Percentiles rank a stretch among this genome's conserved stretches.
phyloP scores from a whole-genome alignment of 2,113 vertebrate species.

The Python bivittatus region DNA sequence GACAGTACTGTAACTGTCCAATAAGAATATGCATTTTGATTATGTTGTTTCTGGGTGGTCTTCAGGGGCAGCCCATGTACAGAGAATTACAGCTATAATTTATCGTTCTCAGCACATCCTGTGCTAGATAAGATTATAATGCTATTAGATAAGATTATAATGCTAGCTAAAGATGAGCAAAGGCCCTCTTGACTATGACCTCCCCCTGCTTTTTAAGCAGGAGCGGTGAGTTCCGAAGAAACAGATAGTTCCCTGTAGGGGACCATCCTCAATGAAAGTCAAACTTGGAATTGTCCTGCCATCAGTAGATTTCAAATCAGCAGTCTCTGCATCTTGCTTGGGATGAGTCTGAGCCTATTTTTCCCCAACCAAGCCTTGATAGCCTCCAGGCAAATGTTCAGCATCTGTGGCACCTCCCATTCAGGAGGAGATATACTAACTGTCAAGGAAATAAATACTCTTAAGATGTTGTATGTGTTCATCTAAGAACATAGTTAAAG shows the following conservation, averaged over 20 bases:
- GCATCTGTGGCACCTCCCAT: neutral
- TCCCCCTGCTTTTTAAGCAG: neutral
- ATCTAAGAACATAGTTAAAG: neutral
- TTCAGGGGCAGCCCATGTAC: neutral
- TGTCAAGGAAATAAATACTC: neutral
- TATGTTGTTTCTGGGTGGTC: neutral
- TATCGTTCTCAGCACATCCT: neutral
- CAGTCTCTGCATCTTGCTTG: neutral
- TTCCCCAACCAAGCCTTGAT: neutral
- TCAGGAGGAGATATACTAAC: neutral
- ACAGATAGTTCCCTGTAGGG: neutral
- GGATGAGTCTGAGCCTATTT: neutral
- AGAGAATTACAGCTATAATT: neutral
- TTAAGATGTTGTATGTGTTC: neutral
- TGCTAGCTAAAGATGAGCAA: neutral
- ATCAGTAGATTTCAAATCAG: neutral
- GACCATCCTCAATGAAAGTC: neutral
- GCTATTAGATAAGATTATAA: neutral
- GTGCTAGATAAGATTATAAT: neutral
- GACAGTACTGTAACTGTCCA: neutral
- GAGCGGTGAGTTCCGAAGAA: neutral
- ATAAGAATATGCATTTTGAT: neutral
- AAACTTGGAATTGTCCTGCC: neutral
- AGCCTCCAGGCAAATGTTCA: neutral
- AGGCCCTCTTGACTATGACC: neutral